Evolutionary conservation across 2,113 vertebrate genomes (phyloP).

Genomic region (Cricetomys ansorgei): DNA sequence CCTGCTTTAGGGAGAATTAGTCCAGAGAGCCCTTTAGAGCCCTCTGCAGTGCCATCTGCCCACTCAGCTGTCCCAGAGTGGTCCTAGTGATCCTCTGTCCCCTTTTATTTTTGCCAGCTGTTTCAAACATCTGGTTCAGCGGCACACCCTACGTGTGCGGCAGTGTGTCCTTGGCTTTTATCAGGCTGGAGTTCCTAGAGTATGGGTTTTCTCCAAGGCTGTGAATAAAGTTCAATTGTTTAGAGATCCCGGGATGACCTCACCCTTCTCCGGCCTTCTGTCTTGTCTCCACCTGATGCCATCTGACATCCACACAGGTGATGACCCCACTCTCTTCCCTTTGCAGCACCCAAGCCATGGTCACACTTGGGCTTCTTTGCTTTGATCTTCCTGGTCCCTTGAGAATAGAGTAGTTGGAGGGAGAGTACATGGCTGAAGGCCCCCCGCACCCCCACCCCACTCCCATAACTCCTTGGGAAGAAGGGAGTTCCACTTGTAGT

Average conservation of each 20-base stretch:
- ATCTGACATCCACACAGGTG: rapidly evolving
- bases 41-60: background rate
- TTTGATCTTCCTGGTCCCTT: background rate
- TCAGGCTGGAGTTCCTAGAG: background rate
- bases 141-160: background rate
- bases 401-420: slow-evolving; percentile 17
- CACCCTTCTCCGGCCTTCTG: background rate
- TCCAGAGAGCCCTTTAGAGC: background rate
- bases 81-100: background rate
- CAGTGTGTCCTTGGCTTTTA: slow-evolving; percentile 29
- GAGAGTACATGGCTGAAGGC: background rate
- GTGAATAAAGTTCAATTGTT: slow-evolving; percentile 53
- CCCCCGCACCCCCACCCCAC: background rate
- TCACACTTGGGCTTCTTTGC: background rate
- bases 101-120: slow-evolving; percentile 38
- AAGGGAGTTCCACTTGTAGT: background rate
- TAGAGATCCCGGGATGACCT: slow-evolving; percentile 59
- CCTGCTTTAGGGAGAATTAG: background rate
- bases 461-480: background rate
- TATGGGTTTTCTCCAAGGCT: slow-evolving; percentile 33
- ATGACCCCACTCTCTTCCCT: background rate
- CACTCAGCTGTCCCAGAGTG: background rate
- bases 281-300: rapidly evolving
- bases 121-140: slow-evolving; percentile 48
- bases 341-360: rapidly evolving